These are phyloP conservation scores for Poecilia velifera DNA, from an alignment of 2,797 vertebrate species.

Conservation along the genomic window DNA sequence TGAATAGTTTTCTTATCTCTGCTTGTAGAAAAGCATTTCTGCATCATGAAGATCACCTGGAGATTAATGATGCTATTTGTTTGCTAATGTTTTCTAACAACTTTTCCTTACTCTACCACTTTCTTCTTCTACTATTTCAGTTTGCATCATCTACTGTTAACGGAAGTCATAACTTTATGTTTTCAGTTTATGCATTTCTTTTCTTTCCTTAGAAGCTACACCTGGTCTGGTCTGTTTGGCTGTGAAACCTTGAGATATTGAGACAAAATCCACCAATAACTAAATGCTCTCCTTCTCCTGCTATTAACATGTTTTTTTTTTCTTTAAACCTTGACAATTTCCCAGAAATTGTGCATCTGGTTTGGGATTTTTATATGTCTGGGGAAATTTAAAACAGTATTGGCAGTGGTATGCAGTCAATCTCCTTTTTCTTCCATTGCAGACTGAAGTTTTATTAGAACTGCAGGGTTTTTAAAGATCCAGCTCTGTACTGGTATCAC, in stretches of 20 bases:
- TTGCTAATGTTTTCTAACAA: background rate
- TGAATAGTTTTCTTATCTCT: background rate
- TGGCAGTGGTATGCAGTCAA: background rate
- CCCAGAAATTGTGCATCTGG: background rate
- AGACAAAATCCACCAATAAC: no score
- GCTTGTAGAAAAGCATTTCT: background rate
- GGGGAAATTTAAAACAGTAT: background rate
- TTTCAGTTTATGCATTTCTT: no score
- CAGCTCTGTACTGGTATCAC: background rate
- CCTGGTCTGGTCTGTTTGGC: no score
- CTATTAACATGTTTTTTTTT: no score
- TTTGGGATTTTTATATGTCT: background rate
- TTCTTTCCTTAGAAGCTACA: no score
- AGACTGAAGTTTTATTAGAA: slow-evolving; percentile 6
- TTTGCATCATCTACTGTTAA: no score
- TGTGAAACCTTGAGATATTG: no score
- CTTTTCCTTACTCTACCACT: no score
- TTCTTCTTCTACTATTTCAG: no score
- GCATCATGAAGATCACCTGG: background rate
- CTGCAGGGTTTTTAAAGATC: background rate
- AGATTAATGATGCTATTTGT: background rate
- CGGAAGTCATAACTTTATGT: no score
- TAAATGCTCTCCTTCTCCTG: no score
- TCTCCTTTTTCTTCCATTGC: background rate
- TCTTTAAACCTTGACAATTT: background rate